These are phyloP conservation scores for Pseudorasbora parva DNA, from an alignment of 2,113 vertebrate species.

Conservation along the genomic window DNA sequence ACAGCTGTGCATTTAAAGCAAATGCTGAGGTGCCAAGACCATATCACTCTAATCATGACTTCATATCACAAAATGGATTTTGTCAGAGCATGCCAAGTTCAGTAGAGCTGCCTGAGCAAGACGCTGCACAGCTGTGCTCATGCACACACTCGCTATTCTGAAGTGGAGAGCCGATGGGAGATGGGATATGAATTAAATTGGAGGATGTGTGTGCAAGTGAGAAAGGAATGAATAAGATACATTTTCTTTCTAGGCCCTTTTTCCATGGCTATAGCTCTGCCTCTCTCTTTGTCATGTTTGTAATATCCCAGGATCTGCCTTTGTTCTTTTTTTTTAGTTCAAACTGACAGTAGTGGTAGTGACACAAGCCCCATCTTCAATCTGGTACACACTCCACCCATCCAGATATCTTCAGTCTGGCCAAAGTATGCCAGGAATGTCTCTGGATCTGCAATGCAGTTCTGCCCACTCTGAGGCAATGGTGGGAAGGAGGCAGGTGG, in stretches of 20 bases:
- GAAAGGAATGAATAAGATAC: not conserved
- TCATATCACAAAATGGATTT: constrained; percentile 75
- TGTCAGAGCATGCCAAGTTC: constrained; percentile 82
- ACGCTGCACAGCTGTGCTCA: constrained; percentile 82
- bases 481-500: constrained; percentile 55
- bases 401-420: constrained; percentile 57
- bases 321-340: constrained; percentile 63
- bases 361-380: constrained; percentile 64
- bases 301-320: not conserved
- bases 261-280: not conserved
- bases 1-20: constrained; percentile 70
- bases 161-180: constrained; percentile 37
- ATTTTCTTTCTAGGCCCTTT: not conserved
- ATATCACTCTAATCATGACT: constrained; percentile 80
- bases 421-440: constrained; percentile 81
- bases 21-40: constrained; percentile 70
- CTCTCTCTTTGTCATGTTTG: no score
- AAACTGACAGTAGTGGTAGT: constrained; percentile 75
- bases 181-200: constrained; percentile 47
- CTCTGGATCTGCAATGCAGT: constrained; percentile 62
- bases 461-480: constrained; percentile 56
- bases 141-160: constrained; percentile 53
- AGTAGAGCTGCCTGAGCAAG: constrained; percentile 73
- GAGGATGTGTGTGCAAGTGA: constrained; percentile 36
- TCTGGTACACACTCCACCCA: constrained; percentile 49